Conservation (phyloP, 1,140 invertebrate genomes). For the Paracyclopina nana region DNA sequence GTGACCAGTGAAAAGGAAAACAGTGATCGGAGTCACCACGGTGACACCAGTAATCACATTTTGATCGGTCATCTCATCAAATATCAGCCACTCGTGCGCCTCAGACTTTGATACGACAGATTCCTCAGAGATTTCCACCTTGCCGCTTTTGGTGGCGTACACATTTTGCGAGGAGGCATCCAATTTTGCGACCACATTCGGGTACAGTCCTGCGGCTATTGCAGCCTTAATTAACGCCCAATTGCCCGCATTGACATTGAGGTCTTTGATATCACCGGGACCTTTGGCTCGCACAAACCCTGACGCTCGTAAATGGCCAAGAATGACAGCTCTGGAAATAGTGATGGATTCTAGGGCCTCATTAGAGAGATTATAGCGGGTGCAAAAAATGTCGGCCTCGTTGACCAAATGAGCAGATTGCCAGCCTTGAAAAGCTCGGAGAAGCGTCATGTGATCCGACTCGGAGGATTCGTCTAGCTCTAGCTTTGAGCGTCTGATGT, state of each 20-base stretch:
- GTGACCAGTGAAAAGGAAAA: constrained; percentile 55
- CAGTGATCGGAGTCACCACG: constrained; percentile 50
- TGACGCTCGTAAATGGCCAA: constrained; percentile 62
- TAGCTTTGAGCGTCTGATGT: constrained; percentile 39
- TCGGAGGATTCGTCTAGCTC: constrained; percentile 45
- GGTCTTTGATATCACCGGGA: constrained; percentile 43
- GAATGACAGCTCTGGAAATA: constrained; percentile 48
- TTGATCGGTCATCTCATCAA: constrained; percentile 51
- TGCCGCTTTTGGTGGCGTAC: neutral
- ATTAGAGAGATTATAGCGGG: constrained; percentile 52
- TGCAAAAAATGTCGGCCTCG: constrained; percentile 50
- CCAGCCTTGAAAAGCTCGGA: constrained; percentile 52
- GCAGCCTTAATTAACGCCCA: constrained; percentile 83
- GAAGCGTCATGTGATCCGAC: constrained; percentile 75
- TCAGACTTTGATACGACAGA: constrained; percentile 27
- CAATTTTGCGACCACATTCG: constrained; percentile 46
- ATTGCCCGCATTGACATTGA: constrained; percentile 66
- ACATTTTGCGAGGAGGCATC: neutral
- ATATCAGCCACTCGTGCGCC: constrained; percentile 60
- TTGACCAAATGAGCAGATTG: constrained; percentile 43
- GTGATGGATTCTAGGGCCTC: constrained; percentile 70
- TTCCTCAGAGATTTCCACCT: neutral
- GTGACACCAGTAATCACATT: constrained; percentile 48
- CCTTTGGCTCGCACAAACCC: constrained; percentile 58
- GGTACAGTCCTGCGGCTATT: constrained; percentile 62